Evolutionary conservation across 2,888 invertebrate genomes (phyloP), one percentile per base, ranked within the genome.

Genomic region (Drosophila nr. perissopoda): DNA sequence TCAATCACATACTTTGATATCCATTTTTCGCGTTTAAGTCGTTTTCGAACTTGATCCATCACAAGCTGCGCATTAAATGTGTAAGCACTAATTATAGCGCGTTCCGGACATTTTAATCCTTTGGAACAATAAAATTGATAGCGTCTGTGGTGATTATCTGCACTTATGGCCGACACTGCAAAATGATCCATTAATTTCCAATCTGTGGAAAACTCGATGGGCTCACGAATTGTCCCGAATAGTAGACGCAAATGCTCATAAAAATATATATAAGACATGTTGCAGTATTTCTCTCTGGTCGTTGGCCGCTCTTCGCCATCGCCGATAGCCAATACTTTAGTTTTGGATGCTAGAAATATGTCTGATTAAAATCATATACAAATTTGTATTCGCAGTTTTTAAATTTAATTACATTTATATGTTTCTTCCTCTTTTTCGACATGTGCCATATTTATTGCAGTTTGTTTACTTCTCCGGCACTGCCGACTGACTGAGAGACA

Each of bases 321-420:
- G 16, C 64, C 75, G 31, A 74, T 78, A 2, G 58, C 11, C 57
- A 78, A 49, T 2, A 78, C 59, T 40, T 69, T 42, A 0, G 45
- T 27, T 40, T 58, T 65, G 2, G 31, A 36, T 8, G 29, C 45
- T 31, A 27, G 0, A 45, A 25, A 29, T 11, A n/a, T 7, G 11
- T 29, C 48, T 27, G 18, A n/a, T 13, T 33, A 13, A 42, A 21
- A 21, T 31, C 5, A n/a, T 38, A 0, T 33, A 2, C 3, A 36
- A 10, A 16, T 3, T 5, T 34, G 1, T 4, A 4, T 45, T 29
- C 1, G 3, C 2, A 21, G 25, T 2, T 13, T n/a, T 40, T 4
- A 3, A 29, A 29, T 34, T 11, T 29, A 18, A 4, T 58, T 62
- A 73, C 73, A 27, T 54, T 18, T 11, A 11, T 11, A 29, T 3